phyloP scores from a whole-genome alignment of 2,113 vertebrate species.

The Chionomys nivalis region DNA sequence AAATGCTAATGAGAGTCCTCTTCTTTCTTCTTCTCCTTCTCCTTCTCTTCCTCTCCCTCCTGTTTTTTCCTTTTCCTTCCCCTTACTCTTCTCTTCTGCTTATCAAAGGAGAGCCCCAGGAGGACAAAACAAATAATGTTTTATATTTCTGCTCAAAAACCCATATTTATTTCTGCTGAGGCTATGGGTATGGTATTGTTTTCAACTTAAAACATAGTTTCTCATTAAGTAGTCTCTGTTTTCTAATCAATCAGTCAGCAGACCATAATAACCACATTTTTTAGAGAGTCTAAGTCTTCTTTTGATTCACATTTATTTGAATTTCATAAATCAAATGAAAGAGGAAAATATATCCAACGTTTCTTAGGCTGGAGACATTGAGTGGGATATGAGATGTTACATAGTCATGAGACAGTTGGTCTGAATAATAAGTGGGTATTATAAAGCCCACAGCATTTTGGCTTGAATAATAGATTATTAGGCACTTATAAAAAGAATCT shows the following conservation, averaged over 20 bases:
- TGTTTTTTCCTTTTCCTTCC: background rate
- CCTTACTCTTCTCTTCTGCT: background rate
- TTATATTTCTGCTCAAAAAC: background rate
- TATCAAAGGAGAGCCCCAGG: slow-evolving; percentile 4
- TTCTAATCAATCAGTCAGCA: slow-evolving; percentile 29
- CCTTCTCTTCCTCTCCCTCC: too few species aligned
- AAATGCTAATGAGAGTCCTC: background rate
- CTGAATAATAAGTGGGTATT: slow-evolving; percentile 71
- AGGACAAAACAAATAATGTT: background rate
- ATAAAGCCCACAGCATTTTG: slow-evolving; percentile 58
- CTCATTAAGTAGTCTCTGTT: slow-evolving; percentile 22
- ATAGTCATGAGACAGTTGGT: slow-evolving; percentile 69
- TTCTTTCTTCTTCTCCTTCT: too few species aligned
- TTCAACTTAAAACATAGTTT: slow-evolving; percentile 30
- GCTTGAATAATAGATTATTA: slow-evolving; percentile 69
- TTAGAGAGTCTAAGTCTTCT: slow-evolving; percentile 36
- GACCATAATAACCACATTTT: background rate
- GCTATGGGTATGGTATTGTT: background rate
- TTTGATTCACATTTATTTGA: slow-evolving; percentile 49
- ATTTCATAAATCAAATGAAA: slow-evolving; percentile 58
- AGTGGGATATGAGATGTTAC: slow-evolving; percentile 56
- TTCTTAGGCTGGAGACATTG: slow-evolving; percentile 47
- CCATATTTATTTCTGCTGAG: background rate
- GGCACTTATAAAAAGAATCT: slow-evolving; percentile 21
- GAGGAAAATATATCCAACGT: slow-evolving; percentile 55